These are phyloP conservation scores for Pimephales promelas DNA, from an alignment of 2,113 vertebrate species.

Conservation along the genomic window DNA sequence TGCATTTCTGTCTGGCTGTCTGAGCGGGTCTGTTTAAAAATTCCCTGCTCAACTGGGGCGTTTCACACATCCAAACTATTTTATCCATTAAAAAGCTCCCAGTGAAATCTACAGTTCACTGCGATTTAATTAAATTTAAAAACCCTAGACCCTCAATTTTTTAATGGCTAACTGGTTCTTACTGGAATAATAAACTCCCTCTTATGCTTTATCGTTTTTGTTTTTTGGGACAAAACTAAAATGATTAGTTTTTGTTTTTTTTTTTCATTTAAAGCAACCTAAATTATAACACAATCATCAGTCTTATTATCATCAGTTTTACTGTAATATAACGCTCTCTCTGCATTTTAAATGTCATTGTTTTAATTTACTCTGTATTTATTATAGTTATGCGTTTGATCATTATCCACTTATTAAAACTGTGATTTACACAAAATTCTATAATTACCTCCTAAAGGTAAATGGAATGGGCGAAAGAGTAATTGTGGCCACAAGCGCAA, in stretches of 20 bases:
- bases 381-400: not conserved
- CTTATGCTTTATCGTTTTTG: not conserved
- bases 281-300: no score
- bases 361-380: not conserved
- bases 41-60: constrained; percentile 22
- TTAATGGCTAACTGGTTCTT: not conserved
- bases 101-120: constrained; percentile 23
- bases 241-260: not conserved
- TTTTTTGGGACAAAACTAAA: not conserved
- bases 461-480: not conserved
- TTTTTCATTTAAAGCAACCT: not conserved
- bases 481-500: not conserved
- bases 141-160: constrained; percentile 17
- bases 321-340: not conserved
- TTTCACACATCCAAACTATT: constrained; percentile 21
- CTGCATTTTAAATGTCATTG: not conserved
- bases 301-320: not conserved
- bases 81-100: constrained; percentile 29
- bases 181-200: not conserved
- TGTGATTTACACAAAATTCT: constrained; percentile 11
- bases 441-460: not conserved
- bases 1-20: constrained; percentile 30
- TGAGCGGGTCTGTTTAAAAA: constrained; percentile 28
- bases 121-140: constrained; percentile 3
- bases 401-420: not conserved